Evolutionary conservation across 2,797 vertebrate genomes (phyloP).

Genomic region (Sebastes ruberrimus): DNA sequence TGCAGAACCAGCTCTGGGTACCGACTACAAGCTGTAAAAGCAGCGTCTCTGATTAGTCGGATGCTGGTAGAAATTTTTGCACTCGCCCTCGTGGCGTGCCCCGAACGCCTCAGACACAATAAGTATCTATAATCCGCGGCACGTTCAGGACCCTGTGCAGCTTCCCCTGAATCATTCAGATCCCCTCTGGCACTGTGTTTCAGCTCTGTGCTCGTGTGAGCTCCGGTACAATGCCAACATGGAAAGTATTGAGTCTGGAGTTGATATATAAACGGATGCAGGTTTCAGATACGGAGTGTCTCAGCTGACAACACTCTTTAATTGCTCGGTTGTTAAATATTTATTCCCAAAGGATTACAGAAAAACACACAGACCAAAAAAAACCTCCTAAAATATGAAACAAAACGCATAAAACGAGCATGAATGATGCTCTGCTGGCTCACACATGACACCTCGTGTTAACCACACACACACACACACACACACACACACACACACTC

Average conservation of each 20-base stretch:
- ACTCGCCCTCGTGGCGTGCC: background rate
- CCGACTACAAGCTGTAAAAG: background rate
- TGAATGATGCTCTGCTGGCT: constrained; percentile 4
- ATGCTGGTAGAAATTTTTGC: background rate
- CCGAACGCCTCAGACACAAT: background rate
- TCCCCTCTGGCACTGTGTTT: constrained; percentile 20
- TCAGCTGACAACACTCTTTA: background rate
- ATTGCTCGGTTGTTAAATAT: background rate
- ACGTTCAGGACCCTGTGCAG: background rate
- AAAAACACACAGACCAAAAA: background rate
- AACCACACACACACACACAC: constrained; percentile 9
- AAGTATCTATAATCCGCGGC: constrained; percentile 2
- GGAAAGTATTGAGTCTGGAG: background rate
- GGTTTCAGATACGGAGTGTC: background rate
- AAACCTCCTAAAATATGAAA: background rate
- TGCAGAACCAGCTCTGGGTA: background rate
- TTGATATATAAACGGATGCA: background rate
- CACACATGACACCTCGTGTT: constrained; percentile 28
- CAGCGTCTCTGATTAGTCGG: background rate
- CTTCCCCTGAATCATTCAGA: constrained; percentile 41
- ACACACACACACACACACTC: constrained; percentile 15
- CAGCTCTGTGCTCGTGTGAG: background rate
- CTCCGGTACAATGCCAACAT: background rate
- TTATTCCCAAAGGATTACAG: background rate
- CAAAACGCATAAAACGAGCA: background rate